Conservation (phyloP, 2,797 vertebrate species). For the Loris lydekkerianus region DNA sequence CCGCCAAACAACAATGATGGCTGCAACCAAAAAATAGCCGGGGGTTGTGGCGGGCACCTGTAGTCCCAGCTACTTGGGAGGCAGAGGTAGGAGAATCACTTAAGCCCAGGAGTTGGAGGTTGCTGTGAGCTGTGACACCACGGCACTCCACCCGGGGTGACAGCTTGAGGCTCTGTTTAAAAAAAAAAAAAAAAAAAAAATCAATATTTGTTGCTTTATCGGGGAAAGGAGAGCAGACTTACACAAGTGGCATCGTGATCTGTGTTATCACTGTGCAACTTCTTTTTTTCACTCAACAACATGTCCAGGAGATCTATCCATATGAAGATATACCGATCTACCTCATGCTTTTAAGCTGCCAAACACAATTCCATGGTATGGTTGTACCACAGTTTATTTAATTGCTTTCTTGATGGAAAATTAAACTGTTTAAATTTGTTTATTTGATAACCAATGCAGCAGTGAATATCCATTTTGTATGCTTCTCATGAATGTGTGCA, state of each 20-base stretch:
- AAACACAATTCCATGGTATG: neutral
- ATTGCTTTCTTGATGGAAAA: conserved; percentile 16
- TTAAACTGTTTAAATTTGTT: neutral
- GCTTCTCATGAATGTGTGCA: conserved; percentile 6
- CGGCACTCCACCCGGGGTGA: too few relatives aligned
- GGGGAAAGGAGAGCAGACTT: neutral
- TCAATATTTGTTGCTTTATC: neutral
- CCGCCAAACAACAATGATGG: too few relatives aligned
- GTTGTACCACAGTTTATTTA: neutral
- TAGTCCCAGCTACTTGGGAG: too few relatives aligned
- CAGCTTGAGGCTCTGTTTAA: too few relatives aligned
- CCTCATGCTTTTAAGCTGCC: conserved; percentile 12
- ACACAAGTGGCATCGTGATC: conserved; percentile 14
- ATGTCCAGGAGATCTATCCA: neutral
- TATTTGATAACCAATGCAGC: neutral
- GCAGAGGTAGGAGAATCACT: too few relatives aligned
- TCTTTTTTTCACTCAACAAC: conserved; percentile 51
- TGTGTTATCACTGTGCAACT: conserved; percentile 24
- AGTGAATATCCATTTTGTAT: conserved; percentile 21
- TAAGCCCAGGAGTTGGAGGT: too few relatives aligned
- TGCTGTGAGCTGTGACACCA: too few relatives aligned
- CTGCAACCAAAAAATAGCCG: too few relatives aligned
- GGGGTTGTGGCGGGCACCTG: too few relatives aligned
- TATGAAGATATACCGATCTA: neutral
- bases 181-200: neutral